A percentile compares a stretch with the other conserved stretches of the same genome.
Conservation (phyloP, 2,888 invertebrate species). For the Alcis repandata region DNA sequence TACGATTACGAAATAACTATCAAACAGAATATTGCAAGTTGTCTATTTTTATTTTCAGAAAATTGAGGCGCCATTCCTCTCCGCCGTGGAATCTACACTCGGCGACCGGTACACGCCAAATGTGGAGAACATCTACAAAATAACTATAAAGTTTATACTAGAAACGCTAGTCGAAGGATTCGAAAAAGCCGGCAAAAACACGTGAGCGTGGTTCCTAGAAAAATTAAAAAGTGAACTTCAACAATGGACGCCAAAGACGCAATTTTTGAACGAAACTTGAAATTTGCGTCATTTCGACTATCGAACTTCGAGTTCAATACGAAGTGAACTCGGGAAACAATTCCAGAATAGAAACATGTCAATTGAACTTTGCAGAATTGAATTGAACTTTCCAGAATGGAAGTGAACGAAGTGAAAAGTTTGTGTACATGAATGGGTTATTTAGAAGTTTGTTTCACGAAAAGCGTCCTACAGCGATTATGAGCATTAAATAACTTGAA, state of each 20-base stretch:
- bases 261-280: constrained; percentile 24
- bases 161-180: constrained; percentile 94
- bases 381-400: constrained; percentile 26
- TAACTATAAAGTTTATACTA: constrained; percentile 96
- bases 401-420: constrained; percentile 28
- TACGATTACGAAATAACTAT: constrained; percentile 38
- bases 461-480: not conserved
- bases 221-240: constrained; percentile 17
- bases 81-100: constrained; percentile 94
- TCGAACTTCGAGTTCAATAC: constrained; percentile 18
- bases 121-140: constrained; percentile 95
- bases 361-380: constrained; percentile 41
- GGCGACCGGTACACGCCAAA: constrained; percentile 96
- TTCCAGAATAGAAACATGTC: constrained; percentile 41
- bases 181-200: constrained; percentile 80
- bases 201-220: constrained; percentile 37
- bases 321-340: constrained; percentile 23
- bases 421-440: constrained; percentile 22
- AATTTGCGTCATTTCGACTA: constrained; percentile 21
- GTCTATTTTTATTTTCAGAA: constrained; percentile 86
- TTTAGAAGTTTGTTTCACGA: constrained; percentile 2
- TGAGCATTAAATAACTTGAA: not conserved
- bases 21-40: constrained; percentile 43
- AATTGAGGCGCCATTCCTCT: constrained; percentile 96
- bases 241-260: constrained; percentile 25